Base-by-base conservation (phyloP, 2,888 invertebrate genomes). In the Vesta saturnalis region DNA sequence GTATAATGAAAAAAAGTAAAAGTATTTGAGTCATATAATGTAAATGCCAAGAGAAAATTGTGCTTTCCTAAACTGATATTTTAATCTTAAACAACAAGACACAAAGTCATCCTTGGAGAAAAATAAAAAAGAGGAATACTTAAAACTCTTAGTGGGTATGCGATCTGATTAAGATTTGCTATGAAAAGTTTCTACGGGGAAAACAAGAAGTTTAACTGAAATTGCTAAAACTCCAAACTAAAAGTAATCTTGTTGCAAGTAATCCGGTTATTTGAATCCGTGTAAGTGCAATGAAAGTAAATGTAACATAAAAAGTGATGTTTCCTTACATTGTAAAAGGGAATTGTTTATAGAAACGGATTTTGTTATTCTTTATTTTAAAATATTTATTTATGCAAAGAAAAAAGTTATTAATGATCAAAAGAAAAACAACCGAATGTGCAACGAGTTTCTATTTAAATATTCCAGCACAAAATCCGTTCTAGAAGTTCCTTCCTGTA, bases 231-330 rank as follows among this genome's bases (percentile, higher is more conserved):
- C 58, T 64, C 52, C 16, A 21, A 59, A 63, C 57, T 63, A 57
- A 63, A 55, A 64, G 64, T 64, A 64, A 64, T 64, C 52, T 64
- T 64, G 52, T 59, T 58, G 58, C 64, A 64, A 57, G 59, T 43
- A 46, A 21, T 18, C 22, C 52, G 23, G 35, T 59, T 64, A 64
- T 64, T 64, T 58, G 64, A 64, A 64, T 64, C 59, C 58, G 23
- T 59, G 58, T 52, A 65, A 59, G 46, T 59, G 59, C 64, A 61
- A 58, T 58, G 64, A 67, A 69, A 71, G 63, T 60, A 65, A 65
- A 72, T 62, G 66, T 66, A 60, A 64, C 70, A 69, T 73, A 73
- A 73, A 73, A 73, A 61, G 68, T 73, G 66, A 73, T 71, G 69
- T 62, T 64, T 66, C 52, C 69, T 49, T 60, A 56, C 56, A 60